phyloP scores from a whole-genome alignment of 2,797 vertebrate species.

The Scolopax bukidnonensis region DNA sequence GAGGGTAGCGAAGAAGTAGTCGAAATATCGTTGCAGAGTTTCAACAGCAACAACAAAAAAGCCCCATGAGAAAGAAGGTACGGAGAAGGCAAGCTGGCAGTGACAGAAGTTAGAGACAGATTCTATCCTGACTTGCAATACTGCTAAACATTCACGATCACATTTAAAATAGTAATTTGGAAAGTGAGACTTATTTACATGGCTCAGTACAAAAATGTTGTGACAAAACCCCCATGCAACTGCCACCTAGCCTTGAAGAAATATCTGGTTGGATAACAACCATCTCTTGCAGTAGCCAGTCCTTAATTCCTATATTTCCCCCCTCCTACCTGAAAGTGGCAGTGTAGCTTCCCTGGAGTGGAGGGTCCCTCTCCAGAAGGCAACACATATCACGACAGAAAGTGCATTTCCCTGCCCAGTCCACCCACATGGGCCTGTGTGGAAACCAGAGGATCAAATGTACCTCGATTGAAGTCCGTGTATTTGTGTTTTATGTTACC shows the following conservation, averaged over 20 bases:
- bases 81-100: background rate
- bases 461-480: background rate
- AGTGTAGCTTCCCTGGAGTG: background rate
- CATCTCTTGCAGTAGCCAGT: background rate
- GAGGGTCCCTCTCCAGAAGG: background rate
- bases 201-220: background rate
- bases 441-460: background rate
- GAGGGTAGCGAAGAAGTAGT: background rate
- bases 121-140: background rate
- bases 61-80: background rate
- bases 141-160: background rate
- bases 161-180: background rate
- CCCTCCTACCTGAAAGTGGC: background rate
- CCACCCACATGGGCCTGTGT: accelerated
- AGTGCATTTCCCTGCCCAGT: background rate
- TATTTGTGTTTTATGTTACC: background rate
- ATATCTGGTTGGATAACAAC: background rate
- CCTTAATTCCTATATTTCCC: background rate
- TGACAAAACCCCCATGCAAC: background rate
- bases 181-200: background rate
- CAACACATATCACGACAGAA: accelerated
- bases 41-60: background rate
- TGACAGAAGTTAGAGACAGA: background rate
- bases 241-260: background rate
- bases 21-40: background rate